Base-by-base conservation (phyloP, 1,140 invertebrate species). In the Anoplolepis gracilipes region DNA sequence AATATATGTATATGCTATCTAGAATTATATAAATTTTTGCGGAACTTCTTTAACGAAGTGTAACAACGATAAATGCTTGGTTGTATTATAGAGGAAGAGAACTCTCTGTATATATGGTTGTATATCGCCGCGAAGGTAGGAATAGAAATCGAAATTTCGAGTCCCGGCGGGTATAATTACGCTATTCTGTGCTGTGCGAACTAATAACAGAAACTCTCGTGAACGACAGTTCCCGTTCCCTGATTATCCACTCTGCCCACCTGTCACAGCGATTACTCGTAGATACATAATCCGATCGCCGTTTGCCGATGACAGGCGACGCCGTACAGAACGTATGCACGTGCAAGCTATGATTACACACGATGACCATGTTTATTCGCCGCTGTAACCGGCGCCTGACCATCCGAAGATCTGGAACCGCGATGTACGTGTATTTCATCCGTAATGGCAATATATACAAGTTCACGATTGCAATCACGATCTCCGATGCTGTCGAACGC, bases 211-310 rank as follows among this genome's bases (percentile, higher is more conserved):
- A 76, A 86, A 77, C 49, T 39, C 84, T 36, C 82, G 72, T 59
- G 69, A 64, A 70, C 79, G 76, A 89, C 88, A 77, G 88, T 61
- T 85, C 64, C 72, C 62, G 72, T 85, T 22, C 67, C 75, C 49
- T 75, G 82, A 89, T 90, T 89, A 89, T 87, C 76, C n/a, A n/a
- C n/a, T n/a, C 85, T 87, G 82, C 53, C 81, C 89, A 89, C 75
- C 85, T 89, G 88, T 90, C 88, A 90, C 70, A 82, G 76, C 84
- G 88, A 90, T 87, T 89, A 87, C 77, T 90, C 88, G 67, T 89
- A 89, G 88, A 73, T 79, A 73, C 73, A 89, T 90, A 90, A 90
- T 90, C 89, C 85, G 89, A 90, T 89, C 85, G 88, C 57, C 85
- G 81, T 87, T 90, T 90, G 88, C 72, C 88, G 88, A 65, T 87